phyloP scores from a whole-genome alignment of 2,888 invertebrate species.

The Heterodera filipjevi region DNA sequence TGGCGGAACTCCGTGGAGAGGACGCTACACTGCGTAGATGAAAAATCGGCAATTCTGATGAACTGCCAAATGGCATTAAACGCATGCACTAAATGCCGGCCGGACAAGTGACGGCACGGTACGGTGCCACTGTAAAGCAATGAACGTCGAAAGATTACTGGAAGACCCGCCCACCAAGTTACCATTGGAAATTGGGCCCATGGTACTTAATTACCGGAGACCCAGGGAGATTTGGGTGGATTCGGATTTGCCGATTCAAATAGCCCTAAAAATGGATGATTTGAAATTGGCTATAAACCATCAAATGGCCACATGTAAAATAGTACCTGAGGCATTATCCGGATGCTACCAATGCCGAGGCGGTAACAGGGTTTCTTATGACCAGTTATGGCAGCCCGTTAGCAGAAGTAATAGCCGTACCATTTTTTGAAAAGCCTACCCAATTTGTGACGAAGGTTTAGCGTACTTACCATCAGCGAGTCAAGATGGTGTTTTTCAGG shows the following conservation, averaged over 20 bases:
- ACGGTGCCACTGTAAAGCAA: background rate
- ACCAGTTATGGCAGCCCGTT: background rate
- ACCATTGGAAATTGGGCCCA: background rate
- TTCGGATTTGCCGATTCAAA: background rate
- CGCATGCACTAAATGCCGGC: background rate
- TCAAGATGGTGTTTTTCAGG: background rate
- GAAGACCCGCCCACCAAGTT: background rate
- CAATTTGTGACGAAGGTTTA: background rate
- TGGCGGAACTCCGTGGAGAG: too few species aligned
- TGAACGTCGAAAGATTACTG: background rate
- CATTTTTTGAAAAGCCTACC: background rate
- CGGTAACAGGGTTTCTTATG: background rate
- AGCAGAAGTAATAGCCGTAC: background rate
- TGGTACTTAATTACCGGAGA: background rate
- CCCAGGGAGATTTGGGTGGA: background rate
- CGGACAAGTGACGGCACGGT: too few species aligned
- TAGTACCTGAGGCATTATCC: background rate
- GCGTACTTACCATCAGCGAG: background rate
- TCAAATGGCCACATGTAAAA: background rate
- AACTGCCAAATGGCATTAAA: too few species aligned
- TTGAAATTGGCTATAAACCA: background rate
- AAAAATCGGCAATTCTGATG: too few species aligned
- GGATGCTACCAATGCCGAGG: background rate
- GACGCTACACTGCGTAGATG: too few species aligned
- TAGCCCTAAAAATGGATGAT: background rate